A percentile compares a stretch with the other conserved stretches of the same genome.
These are phyloP conservation scores for Ptychodera flava DNA, from an alignment of 35 echinoderm and acorn worm genomes.

Conservation along the genomic window DNA sequence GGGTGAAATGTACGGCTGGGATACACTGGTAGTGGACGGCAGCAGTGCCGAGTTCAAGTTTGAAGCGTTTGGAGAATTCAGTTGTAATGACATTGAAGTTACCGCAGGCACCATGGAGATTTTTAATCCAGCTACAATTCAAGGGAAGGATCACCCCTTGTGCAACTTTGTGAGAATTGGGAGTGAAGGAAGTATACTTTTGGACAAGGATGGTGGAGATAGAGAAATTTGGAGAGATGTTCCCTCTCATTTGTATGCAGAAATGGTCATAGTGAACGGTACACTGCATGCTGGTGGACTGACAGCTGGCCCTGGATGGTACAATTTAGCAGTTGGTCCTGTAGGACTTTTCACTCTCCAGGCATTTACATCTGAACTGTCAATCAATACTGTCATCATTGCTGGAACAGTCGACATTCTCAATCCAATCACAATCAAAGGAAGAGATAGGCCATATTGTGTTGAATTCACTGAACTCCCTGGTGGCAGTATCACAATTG, in stretches of 20 bases:
- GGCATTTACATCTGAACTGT: conserved; percentile 1
- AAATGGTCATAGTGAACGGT: conserved; percentile 28
- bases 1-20: conserved; percentile 6
- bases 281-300: conserved; percentile 54
- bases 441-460: background rate
- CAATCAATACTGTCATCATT: background rate
- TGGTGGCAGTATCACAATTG: conserved; percentile 37
- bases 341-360: conserved; percentile 21
- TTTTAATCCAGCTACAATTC: conserved; percentile 22
- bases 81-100: conserved; percentile 34
- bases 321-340: conserved; percentile 10
- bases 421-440: conserved; percentile 14
- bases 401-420: conserved; percentile 9
- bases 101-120: conserved; percentile 25
- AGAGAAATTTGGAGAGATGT: background rate
- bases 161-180: conserved; percentile 37
- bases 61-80: conserved; percentile 36
- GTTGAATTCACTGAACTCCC: background rate
- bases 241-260: conserved; percentile 20
- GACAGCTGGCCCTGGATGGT: conserved; percentile 16
- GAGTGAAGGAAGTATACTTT: conserved; percentile 2
- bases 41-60: conserved; percentile 38
- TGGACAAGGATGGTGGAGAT: conserved; percentile 21
- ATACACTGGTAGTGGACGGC: conserved; percentile 28
- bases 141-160: conserved; percentile 10